Evolutionary conservation across 2,888 invertebrate species (phyloP).

Genomic region (Eudasyphora cyanicolor): DNA sequence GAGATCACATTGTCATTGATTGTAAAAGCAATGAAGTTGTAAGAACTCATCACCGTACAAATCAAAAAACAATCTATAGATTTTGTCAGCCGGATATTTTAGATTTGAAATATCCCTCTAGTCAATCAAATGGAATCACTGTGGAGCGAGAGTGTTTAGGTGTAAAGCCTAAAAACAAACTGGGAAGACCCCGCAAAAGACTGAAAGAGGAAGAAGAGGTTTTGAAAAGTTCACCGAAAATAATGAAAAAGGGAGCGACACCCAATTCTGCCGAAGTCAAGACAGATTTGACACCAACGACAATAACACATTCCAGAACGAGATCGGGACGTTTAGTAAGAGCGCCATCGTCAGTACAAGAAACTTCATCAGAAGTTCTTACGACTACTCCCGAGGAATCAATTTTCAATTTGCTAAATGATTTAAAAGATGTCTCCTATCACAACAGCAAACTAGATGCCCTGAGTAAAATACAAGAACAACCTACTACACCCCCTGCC

Average conservation of each 20-base stretch:
- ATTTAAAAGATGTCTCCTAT: slow-evolving; percentile 67
- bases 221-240: slow-evolving; percentile 40
- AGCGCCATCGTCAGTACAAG: slow-evolving; percentile 5
- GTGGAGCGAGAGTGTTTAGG: slow-evolving; percentile 1
- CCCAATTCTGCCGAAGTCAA: neutral
- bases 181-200: slow-evolving; percentile 71
- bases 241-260: slow-evolving; percentile 29
- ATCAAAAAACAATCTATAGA: slow-evolving; percentile 76
- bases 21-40: slow-evolving; percentile 76
- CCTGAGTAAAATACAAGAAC: neutral
- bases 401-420: slow-evolving; percentile 71
- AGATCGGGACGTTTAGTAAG: slow-evolving; percentile 55
- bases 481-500: neutral
- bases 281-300: neutral
- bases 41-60: slow-evolving; percentile 72
- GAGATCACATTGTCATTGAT: slow-evolving; percentile 77
- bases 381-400: slow-evolving; percentile 64
- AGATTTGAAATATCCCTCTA: slow-evolving; percentile 66
- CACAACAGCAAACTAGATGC: slow-evolving; percentile 54
- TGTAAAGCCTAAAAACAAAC: slow-evolving; percentile 61
- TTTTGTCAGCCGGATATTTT: slow-evolving; percentile 74
- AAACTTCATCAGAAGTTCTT: neutral
- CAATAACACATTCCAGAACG: slow-evolving; percentile 37
- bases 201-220: neutral
- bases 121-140: slow-evolving; percentile 1